Percentiles rank a stretch among this genome's conserved stretches.
Conservation (phyloP, 2,888 invertebrate species). For the Andrena marginata region DNA sequence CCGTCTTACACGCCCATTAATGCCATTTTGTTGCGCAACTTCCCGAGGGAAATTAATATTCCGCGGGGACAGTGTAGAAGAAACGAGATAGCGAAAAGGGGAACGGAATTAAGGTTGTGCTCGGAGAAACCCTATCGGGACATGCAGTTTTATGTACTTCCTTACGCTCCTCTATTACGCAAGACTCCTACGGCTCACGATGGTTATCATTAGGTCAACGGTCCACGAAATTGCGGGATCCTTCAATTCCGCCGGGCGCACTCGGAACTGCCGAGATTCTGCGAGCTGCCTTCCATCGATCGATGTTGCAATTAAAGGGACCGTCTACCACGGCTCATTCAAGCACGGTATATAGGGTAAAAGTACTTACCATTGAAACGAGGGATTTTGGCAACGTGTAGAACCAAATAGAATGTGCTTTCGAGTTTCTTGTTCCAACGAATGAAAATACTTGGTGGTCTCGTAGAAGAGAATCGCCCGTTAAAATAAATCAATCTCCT, state of each 20-base stretch:
- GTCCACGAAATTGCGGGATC: conserved; percentile 81
- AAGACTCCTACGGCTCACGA: conserved; percentile 75
- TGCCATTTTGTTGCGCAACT: not conserved
- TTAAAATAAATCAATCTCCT: too few relatives aligned
- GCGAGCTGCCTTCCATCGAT: conserved; percentile 23
- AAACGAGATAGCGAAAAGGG: conserved; percentile 1
- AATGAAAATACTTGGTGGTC: not conserved
- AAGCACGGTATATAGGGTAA: not conserved
- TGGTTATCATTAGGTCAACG: conserved; percentile 81
- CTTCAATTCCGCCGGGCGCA: conserved; percentile 63
- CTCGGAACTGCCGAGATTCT: conserved; percentile 51
- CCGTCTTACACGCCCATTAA: not conserved
- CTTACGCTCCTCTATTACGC: conserved; percentile 65
- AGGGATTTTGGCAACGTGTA: too few relatives aligned
- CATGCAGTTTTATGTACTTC: conserved; percentile 57
- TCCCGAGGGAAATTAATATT: conserved; percentile 25
- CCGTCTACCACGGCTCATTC: not conserved
- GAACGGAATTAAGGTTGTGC: conserved; percentile 37
- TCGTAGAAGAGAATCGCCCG: too few relatives aligned
- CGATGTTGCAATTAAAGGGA: conserved; percentile 27
- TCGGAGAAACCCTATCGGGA: conserved; percentile 52
- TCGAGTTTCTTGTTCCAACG: not conserved
- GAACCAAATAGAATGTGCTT: too few relatives aligned
- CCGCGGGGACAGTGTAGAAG: not conserved
- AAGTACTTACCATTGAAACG: too few relatives aligned